Evolutionary conservation across 2,888 invertebrate genomes (phyloP), one percentile per base, ranked within the genome.

Genomic region (Lasioglossum villosulum): DNA sequence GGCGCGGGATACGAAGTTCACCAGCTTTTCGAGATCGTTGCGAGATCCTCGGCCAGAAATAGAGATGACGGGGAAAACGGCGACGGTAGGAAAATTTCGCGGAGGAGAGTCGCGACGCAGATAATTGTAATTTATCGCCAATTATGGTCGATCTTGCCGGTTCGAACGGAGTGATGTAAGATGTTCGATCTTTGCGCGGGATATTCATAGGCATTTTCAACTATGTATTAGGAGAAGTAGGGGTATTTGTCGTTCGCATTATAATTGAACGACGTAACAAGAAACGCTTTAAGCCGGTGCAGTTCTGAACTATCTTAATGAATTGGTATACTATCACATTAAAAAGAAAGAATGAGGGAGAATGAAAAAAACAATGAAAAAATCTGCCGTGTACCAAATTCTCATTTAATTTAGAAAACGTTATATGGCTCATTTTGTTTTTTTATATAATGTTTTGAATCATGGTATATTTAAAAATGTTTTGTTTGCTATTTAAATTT

Each of bases 1-100:
- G 27, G 37, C n/a, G 19, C 39, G 4, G 56, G 45, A 75, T 74
- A 81, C 73, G 14, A 56, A 63, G 71, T 82, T 82, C 59, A 34
- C 45, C 72, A 56, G 63, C 16, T 75, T 82, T 52, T 78, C 42
- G 14, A 73, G 52, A 48, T 77, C 83, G 70, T 71, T 80, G 16
- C 34, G n/a, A 6, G 48, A 0, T 12, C 23, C 34, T 4, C 37
- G 59, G 42, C 63, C 37, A 27, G 30, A 63, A 66, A 63, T 75
- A 63, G 56, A 75, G 71, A 30, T 30, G 71, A 63, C 39, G 12
- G n/a, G n/a, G 34, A 10, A 14, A 52, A 30, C n/a, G 72, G 27
- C 34, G 72, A 23, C 48, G 10, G 5, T 63, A 6, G 30, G 66
- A 23, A 14, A 52, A 77, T 37, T 66, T 73, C 19, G 19, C 27